Evolutionary conservation across 2,113 vertebrate species (phyloP).

Genomic region (Corythoichthys haematopterus): DNA sequence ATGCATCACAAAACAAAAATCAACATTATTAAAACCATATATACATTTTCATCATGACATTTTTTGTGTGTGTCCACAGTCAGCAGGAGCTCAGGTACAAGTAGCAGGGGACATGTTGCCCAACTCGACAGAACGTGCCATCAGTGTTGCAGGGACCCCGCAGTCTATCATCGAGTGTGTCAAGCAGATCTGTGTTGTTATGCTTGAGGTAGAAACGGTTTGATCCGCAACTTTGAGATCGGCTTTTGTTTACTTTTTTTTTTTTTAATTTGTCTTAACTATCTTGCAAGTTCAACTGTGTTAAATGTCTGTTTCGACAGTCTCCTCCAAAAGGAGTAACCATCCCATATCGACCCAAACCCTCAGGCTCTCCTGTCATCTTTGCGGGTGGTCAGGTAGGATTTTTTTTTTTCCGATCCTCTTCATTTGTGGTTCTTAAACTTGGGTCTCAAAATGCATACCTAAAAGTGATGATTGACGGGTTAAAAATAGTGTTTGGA

Average conservation of each 20-base stretch:
- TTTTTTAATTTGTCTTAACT: neutral
- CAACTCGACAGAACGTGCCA: conserved; percentile 97
- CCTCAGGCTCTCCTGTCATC: conserved; percentile 96
- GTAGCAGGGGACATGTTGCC: conserved; percentile 99
- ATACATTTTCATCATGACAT: no score
- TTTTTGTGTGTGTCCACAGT: conserved; percentile 66
- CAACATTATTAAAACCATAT: no score
- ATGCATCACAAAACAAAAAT: no score
- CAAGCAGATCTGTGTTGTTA: conserved; percentile 98
- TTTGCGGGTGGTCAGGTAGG: conserved; percentile 97
- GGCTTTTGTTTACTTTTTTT: neutral
- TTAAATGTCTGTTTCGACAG: conserved; percentile 62
- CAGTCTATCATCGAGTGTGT: conserved; percentile 98
- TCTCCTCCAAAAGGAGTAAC: conserved; percentile 97
- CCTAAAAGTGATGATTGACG: neutral
- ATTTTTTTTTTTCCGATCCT: neutral
- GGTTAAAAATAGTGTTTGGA: neutral
- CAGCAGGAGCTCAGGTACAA: conserved; percentile 97
- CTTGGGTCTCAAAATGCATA: neutral
- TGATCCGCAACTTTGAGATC: neutral
- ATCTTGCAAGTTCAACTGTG: neutral
- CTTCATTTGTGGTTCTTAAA: neutral
- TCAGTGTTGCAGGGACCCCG: conserved; percentile 95
- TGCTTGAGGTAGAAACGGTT: conserved; percentile 84
- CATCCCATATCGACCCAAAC: conserved; percentile 98